Conservation (phyloP, 2,797 vertebrate genomes). For the Mormyrus proboscirostris region DNA sequence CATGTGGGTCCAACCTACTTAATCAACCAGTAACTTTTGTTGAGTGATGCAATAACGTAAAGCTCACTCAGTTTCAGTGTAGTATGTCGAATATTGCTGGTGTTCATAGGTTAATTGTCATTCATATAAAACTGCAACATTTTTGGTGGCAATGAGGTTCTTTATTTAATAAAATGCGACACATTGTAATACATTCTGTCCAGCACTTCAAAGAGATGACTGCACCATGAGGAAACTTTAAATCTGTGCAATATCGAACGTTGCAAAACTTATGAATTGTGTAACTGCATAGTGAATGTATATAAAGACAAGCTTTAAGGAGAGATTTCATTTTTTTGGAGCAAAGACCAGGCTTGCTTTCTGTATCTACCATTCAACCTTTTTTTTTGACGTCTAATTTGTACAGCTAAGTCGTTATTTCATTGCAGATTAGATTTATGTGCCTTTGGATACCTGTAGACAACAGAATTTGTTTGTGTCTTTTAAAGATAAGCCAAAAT, state of each 20-base stretch:
- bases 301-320: not conserved
- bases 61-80: not conserved
- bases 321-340: not conserved
- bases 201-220: not conserved
- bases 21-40: not conserved
- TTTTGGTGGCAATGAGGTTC: not conserved
- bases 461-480: not conserved
- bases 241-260: not conserved
- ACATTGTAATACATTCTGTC: not conserved
- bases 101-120: not conserved
- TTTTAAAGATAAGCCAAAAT: conserved; percentile 2
- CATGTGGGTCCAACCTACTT: not conserved
- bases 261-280: not conserved
- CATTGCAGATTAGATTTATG: not conserved
- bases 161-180: not conserved
- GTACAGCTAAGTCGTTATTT: not conserved
- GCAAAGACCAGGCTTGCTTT: not conserved
- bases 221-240: not conserved
- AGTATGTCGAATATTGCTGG: not conserved
- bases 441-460: not conserved
- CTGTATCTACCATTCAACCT: not conserved
- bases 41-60: not conserved
- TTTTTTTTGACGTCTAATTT: not conserved
- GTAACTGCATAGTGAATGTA: not conserved
- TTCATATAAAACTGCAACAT: not conserved